A percentile compares a stretch with the other conserved stretches of the same genome.
Evolutionary conservation across 2,113 vertebrate species (phyloP).

Genomic region (Taxidea taxus): DNA sequence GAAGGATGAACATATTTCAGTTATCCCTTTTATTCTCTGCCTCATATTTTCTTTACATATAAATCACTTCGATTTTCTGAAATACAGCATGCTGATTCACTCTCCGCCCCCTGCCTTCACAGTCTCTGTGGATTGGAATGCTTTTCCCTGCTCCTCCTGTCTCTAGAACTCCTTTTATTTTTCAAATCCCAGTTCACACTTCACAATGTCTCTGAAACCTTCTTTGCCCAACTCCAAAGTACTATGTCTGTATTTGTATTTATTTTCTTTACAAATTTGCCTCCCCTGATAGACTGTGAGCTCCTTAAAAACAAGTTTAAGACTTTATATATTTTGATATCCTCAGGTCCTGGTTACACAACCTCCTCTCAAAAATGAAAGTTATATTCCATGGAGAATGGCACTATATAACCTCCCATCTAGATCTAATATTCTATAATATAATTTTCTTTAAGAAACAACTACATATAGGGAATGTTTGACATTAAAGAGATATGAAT

Average conservation of each 20-base stretch:
- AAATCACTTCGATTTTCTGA: neutral
- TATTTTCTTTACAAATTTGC: slow-evolving; percentile 24
- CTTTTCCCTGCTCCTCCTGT: neutral
- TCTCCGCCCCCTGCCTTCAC: neutral
- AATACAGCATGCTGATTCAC: neutral
- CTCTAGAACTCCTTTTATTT: neutral
- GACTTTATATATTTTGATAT: neutral
- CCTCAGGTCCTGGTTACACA: neutral
- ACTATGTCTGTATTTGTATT: neutral
- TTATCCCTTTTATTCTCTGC: neutral
- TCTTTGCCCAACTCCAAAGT: neutral
- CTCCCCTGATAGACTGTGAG: neutral
- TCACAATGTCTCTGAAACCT: neutral
- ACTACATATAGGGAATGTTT: neutral
- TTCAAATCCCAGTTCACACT: neutral
- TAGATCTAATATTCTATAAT: neutral
- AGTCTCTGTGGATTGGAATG: neutral
- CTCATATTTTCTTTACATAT: neutral
- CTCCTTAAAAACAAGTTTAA: neutral
- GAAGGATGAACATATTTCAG: neutral
- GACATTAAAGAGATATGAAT: neutral
- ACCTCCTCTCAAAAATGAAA: slow-evolving; percentile 11
- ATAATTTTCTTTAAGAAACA: neutral
- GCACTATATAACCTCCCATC: neutral
- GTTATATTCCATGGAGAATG: neutral